Evolutionary conservation across 2,888 invertebrate genomes (phyloP), one percentile per base, ranked within the genome.

Genomic region (Plagiodera versicolora): DNA sequence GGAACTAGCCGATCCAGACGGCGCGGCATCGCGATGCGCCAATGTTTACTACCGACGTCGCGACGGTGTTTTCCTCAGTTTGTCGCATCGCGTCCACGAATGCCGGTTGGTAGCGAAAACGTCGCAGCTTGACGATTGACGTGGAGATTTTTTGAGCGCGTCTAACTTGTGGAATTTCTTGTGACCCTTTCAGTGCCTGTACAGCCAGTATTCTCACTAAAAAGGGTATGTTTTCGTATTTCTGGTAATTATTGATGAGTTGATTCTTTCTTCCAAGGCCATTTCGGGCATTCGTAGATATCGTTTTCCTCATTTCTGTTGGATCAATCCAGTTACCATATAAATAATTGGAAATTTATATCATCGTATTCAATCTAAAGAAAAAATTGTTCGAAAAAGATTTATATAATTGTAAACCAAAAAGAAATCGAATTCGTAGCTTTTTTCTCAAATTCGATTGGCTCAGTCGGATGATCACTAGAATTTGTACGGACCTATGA

Each of bases 41-140:
- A 77, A 69, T 75, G 75, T 77, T 77, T 77, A 77, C 76, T 73
- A 70, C 73, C 69, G 72, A 71, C 78, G 78, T 75, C 76, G 77
- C 72, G 77, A 75, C 77, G 74, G 63, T 66, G 69, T 65, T 73
- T 75, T 73, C 74, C 75, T 78, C 72, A 79, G 79, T 79, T 75
- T 77, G 74, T 72, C 74, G 75, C 73, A 75, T 71, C 73, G 72
- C 73, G 75, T 70, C 49, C n/a, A 51, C 8, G 47, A 50, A 47
- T 20, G 58, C 45, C 39, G 61, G 14, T 51, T 39, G 39, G 19
- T 24, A 30, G 9, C 30, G 10, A n/a, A 24, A 16, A 28, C 35
- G 17, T 19, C 30, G 47, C 24, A 9, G 17, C 8, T 35, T 44
- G 24, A n/a, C 51, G 52, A 2, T 17, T 17, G 14, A 39, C n/a